Conservation (phyloP, 2,797 vertebrate genomes). For the Sciaenops ocellatus region DNA sequence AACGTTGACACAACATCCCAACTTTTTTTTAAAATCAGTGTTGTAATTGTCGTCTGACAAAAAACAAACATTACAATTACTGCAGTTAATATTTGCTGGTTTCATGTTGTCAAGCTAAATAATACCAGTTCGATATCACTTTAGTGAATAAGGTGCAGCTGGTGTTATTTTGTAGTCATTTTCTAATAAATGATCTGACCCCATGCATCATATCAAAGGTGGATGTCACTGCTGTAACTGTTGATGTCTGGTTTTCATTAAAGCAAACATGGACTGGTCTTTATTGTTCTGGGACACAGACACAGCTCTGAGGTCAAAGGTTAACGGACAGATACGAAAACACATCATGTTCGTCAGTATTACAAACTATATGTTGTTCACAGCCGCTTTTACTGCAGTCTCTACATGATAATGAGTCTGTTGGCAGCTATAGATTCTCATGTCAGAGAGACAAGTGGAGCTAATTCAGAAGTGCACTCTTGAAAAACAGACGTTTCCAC, state of each 20-base stretch:
- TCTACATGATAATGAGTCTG: not conserved
- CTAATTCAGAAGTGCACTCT: not conserved
- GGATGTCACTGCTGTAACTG: not conserved
- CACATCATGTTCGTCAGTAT: not conserved
- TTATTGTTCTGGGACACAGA: constrained; percentile 20
- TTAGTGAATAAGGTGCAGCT: too few species aligned
- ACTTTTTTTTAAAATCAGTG: too few species aligned
- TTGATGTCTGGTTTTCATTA: not conserved
- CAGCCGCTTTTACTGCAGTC: not conserved
- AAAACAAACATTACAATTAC: too few species aligned
- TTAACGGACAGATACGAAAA: not conserved
- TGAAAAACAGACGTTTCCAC: not conserved
- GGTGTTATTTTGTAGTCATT: not conserved
- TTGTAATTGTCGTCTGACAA: too few species aligned
- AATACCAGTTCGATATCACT: too few species aligned
- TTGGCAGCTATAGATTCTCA: constrained; percentile 3
- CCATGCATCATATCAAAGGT: not conserved
- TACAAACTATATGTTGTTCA: not conserved
- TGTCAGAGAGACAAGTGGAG: constrained; percentile 33
- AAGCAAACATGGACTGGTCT: not conserved
- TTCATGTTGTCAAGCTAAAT: too few species aligned
- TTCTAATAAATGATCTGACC: not conserved
- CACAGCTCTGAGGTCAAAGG: constrained; percentile 30
- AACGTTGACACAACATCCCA: too few species aligned
- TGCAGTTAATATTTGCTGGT: too few species aligned